Evolutionary conservation across 1,140 invertebrate genomes (phyloP), one percentile per base, ranked within the genome.

Genomic region (Drosophila kurseongensis): DNA sequence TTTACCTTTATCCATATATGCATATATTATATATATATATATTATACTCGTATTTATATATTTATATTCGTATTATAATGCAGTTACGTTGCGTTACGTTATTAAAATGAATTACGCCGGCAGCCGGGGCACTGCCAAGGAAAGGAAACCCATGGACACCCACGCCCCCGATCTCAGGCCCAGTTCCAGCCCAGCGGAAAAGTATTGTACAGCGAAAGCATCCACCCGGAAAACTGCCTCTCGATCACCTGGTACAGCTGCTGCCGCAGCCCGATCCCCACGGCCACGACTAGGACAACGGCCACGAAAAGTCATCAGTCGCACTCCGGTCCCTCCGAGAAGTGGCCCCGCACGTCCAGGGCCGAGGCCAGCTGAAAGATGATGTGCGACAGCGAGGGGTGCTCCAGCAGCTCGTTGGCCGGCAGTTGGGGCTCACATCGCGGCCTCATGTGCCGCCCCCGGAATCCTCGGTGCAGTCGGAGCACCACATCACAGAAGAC

Each of bases 401-500:
- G 96, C 75, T 98, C 97, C 47, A 98, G 94, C n/a, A 99, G 94
- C 66, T 98, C 98, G 41, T 95, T 95, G 67, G 98, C 97, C 10
- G 98, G 97, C 66, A 98, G 92, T 4, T 96, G 94, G 14, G 98
- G 98, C 84, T 97, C 96, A 77, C 96, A 96, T 10, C 96, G 94
- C 0, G 98, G 97, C 84, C 97, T 95, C 93, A 96, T 97, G 76
- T 96, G 96, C 0, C 97, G 95, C 36, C 96, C 95, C 84, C 97
- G 94, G 91, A 96, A 96, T 44, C 95, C 95, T 61, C 97, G 95
- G 93, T 99, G 98, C 80, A 98, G 93, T 68, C 96, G 95, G 59
- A 98, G 93, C 36, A 97, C 96, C 80, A 97, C 95, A 93, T 97
- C 97, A 94, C 98, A 99, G 94, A 99, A 99, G 62, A 99, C 95